Evolutionary conservation across 2,113 vertebrate genomes (phyloP), one percentile per base, ranked within the genome.

Genomic region (Brachyhypopomus gauderio): DNA sequence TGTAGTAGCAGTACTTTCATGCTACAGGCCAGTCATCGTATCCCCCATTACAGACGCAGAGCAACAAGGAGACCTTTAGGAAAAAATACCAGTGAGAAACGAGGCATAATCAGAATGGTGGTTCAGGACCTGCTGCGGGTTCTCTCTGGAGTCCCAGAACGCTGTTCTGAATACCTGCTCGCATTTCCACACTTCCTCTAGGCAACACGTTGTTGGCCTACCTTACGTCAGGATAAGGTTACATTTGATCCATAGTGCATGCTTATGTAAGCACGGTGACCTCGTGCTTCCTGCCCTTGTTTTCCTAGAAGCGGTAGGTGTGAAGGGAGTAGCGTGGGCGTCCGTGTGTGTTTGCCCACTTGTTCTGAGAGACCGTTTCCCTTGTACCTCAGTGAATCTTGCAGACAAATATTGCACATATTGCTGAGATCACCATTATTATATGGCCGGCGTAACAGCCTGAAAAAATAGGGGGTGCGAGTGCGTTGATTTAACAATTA

Each of bases 401-500:
- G 34, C 1, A 23, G 64, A 56, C 55, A 79, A 59, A 58, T 56
- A 70, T 27, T 23, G 8, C 41, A 63, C 38, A 56, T 58, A 58
- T 64, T 77, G 78, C 74, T 77, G 78, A 77, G 38, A 17, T 41
- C 45, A 66, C 27, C 12, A 56, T 81, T 84, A 38, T 75, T 64
- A 80, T 75, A 82, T 36, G 64, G 63, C 19, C 74, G 52, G 67
- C 20, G 62, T 82, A 82, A 82, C 38, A 62, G 82, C 8, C 55
- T 34, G 25, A 48, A 74, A 72, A 23, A 62, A 77, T n/a, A 72
- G 27, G 22, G 52, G 72, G 56, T 30, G 27, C 34, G 52, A 62
- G 64, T 64, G 22, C 25, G 25, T 75, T 85, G 64, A 76, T 82
- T 75, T 58, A 82, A 70, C 78, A 72, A 52, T 30, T 52, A 59